Conservation (phyloP, 2,888 invertebrate species). For the Chaitophorus viminalis region DNA sequence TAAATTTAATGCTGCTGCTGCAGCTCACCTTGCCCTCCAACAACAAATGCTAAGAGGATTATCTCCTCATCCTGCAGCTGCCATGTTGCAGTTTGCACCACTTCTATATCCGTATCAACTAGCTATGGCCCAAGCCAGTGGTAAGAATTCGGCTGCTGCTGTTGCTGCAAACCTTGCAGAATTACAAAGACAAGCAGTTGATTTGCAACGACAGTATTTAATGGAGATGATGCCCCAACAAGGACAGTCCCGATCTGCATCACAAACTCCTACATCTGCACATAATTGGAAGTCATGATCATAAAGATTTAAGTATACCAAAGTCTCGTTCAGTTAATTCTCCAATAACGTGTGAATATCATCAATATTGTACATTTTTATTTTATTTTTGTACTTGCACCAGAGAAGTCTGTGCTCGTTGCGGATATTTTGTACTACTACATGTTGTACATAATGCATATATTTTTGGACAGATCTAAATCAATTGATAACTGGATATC, state of each 20-base stretch:
- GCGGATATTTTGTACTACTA: slow-evolving; percentile 5
- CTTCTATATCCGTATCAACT: slow-evolving; percentile 89
- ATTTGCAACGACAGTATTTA: slow-evolving; percentile 93
- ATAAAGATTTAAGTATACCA: slow-evolving; percentile 6
- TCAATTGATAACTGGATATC: background rate
- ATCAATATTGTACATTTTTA: background rate
- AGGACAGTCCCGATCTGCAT: slow-evolving; percentile 52
- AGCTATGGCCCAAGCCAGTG: slow-evolving; percentile 70
- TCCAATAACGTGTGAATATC: background rate
- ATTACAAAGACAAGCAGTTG: slow-evolving; percentile 83
- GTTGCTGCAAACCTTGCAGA: slow-evolving; percentile 74
- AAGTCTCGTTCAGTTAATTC: slow-evolving; percentile 3
- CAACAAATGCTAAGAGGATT: slow-evolving; percentile 65
- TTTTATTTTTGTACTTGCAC: slow-evolving; percentile 28
- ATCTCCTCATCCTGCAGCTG: slow-evolving; percentile 76
- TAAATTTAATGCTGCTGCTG: slow-evolving; percentile 71
- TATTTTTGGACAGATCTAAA: slow-evolving; percentile 1
- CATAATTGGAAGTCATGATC: slow-evolving; percentile 75
- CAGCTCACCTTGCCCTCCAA: slow-evolving; percentile 70
- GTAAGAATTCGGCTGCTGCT: slow-evolving; percentile 68
- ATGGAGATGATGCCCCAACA: slow-evolving; percentile 90
- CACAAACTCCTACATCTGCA: slow-evolving; percentile 63
- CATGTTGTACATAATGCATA: background rate
- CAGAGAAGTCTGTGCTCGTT: background rate
- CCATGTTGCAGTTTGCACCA: slow-evolving; percentile 89